Percentiles rank a stretch among this genome's conserved stretches.
Conservation (phyloP, 2,888 invertebrate genomes). For the Drosophila subquinaria region DNA sequence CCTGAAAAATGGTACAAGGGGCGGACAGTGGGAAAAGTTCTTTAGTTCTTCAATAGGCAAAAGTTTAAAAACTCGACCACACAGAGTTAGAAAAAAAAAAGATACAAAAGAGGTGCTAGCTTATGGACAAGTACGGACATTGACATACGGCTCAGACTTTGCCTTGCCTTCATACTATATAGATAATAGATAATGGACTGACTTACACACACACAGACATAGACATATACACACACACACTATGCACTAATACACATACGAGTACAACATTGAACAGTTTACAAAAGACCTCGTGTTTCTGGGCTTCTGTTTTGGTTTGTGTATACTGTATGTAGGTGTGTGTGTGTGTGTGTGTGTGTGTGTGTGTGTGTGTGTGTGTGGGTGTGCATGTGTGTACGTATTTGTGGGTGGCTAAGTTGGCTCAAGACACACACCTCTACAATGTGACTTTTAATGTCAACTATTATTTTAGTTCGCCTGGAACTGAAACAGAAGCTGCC, state of each 20-base stretch:
- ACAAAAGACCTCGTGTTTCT: constrained; percentile 36
- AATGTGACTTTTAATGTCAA: constrained; percentile 15
- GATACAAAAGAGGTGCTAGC: constrained; percentile 42
- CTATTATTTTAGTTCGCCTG: constrained; percentile 7
- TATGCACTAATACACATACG: constrained; percentile 67
- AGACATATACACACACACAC: constrained; percentile 43
- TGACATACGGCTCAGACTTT: constrained; percentile 26
- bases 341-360: constrained; percentile 20
- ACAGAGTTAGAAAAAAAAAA: background rate
- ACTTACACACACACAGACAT: constrained; percentile 35
- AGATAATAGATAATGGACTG: constrained; percentile 23
- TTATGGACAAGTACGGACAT: constrained; percentile 47
- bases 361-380: constrained; percentile 18
- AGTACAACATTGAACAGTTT: constrained; percentile 69
- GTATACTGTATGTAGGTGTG: constrained; percentile 25
- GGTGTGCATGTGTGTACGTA: constrained; percentile 21
- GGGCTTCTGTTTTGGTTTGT: constrained; percentile 24
- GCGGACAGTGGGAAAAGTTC: constrained; percentile 1
- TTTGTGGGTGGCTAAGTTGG: constrained; percentile 11
- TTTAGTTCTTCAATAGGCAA: background rate
- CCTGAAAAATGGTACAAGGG: background rate
- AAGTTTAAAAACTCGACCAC: constrained; percentile 8
- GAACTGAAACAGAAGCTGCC: constrained; percentile 17
- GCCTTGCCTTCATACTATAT: constrained; percentile 8
- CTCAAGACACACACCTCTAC: constrained; percentile 15